Conservation (phyloP, 2,113 vertebrate species). For the Microtus montanus region DNA sequence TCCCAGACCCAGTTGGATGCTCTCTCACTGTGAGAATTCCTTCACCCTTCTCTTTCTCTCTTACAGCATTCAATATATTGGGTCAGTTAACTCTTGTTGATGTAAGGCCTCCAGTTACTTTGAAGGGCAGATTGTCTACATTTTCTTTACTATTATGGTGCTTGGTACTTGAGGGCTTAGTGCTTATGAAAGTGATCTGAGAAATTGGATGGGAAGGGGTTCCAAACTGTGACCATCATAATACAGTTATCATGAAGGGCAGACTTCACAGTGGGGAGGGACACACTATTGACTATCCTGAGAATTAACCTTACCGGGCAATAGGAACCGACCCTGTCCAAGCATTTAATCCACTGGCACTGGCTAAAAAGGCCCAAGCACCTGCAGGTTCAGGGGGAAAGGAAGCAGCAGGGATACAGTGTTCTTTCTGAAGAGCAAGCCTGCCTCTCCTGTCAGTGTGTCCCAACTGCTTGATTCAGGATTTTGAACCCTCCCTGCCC, state of each 20-base stretch:
- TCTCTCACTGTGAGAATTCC: neutral
- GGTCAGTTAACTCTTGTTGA: neutral
- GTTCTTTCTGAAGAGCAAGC: neutral
- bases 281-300: neutral
- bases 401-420: neutral
- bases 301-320: neutral
- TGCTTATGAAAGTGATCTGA: neutral
- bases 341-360: neutral
- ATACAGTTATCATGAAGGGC: neutral
- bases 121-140: neutral
- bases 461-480: constrained; percentile 62
- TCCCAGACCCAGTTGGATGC: neutral
- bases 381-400: neutral
- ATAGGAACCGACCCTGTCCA: neutral
- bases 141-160: too few relatives aligned
- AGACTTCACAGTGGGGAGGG: neutral
- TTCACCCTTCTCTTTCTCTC: neutral
- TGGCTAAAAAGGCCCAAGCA: neutral
- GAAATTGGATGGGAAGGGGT: neutral
- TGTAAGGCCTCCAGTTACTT: too few relatives aligned
- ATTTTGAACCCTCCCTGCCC: constrained; percentile 66
- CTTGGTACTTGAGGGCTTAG: neutral
- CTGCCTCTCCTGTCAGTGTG: neutral
- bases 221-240: neutral
- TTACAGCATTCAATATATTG: neutral